Evolutionary conservation across 2,888 invertebrate genomes (phyloP), one percentile per base, ranked within the genome.

Genomic region (Teleogryllus oceanicus): DNA sequence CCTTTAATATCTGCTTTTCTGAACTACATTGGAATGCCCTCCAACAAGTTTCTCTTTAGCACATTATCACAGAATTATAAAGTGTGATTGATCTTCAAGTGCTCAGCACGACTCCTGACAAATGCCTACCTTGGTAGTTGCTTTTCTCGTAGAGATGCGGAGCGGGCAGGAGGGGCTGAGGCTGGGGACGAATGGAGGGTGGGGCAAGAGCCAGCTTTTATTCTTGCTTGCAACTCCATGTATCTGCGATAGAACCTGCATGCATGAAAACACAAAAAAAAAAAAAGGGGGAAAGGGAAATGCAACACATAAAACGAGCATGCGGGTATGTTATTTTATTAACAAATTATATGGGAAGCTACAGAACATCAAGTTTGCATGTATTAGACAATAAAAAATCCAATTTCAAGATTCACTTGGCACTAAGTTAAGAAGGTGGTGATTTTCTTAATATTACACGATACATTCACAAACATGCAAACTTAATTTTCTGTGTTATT

Each of bases 211-310:
- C 92, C 92, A 87, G 94, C 94, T 91, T 94, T 94, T 89, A 95
- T 95, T 89, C 95, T 93, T 88, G 94, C 94, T 88, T 93, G 93
- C 89, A 95, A 92, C 90, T 94, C 94, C 89, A 92, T 91, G 90
- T 94, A 94, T 89, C 94, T 93, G 90, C 94, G 92, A 92, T 94
- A 94, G 92, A 95, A 95, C 92, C 95, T 95, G 90, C 88, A 81
- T 81, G 81, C 82, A 81, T 78, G 81, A 80, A 80, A 78, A 81
- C 74, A 81, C 75, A 80, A 81, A 37, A 37, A 37, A 80, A 81
- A 37, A 37, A 37, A 37, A 79, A 76, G 75, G 81, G 81, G 79
- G 74, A 74, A 76, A 78, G 80, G 76, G 75, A 62, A 62, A 62
- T 62, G 62, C 62, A 62, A 13, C 13, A 62, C n/a, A n/a, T 62